Base-by-base conservation (phyloP, 2,888 invertebrate species). In the Parthenolecanium corni region DNA sequence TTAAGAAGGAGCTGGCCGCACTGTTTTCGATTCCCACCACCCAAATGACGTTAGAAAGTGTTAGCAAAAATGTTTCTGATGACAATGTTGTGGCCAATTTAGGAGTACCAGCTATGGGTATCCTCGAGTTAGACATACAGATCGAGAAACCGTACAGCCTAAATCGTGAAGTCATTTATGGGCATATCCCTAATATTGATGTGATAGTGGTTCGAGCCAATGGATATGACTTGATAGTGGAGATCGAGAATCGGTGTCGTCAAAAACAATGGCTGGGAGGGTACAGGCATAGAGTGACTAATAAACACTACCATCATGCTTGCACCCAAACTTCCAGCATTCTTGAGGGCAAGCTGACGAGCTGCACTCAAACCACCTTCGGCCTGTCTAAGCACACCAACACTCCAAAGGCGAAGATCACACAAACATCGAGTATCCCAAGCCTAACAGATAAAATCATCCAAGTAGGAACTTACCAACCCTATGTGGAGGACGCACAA, bases 251-350 rank as follows among this genome's bases (percentile, higher is more conserved):
- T 68, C 74, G 76, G 42, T 71, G 75, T 0, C 83, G 84, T 40
- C 71, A 77, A 44, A 92, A 91, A 71, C 87, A 89, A 0, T 87
- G 83, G 75, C 74, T 85, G 67, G 89, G 91, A 56, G 93, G 93
- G 36, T 93, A 85, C 74, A 77, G 79, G 65, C 81, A 93, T 73
- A 80, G 79, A 67, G 71, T 78, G 57, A 86, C 84, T 62, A 83
- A 84, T 21, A 73, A 79, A 9, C 80, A 84, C 69, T 93, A 84
- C 72, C 82, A 88, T 69, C 85, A 94, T 74, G 92, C 89, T 2
- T 83, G 80, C 66, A 83, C 87, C 0, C 92, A 93, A 76, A 69
- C 69, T 0, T 5, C 12, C 5, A 16, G 25, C 11, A 14, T n/a
- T 3, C n/a, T 25, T n/a, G 11, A 49, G 20, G 18, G n/a, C 3